Conservation (phyloP, 1,140 invertebrate genomes). For the Microplitis demolitor region DNA sequence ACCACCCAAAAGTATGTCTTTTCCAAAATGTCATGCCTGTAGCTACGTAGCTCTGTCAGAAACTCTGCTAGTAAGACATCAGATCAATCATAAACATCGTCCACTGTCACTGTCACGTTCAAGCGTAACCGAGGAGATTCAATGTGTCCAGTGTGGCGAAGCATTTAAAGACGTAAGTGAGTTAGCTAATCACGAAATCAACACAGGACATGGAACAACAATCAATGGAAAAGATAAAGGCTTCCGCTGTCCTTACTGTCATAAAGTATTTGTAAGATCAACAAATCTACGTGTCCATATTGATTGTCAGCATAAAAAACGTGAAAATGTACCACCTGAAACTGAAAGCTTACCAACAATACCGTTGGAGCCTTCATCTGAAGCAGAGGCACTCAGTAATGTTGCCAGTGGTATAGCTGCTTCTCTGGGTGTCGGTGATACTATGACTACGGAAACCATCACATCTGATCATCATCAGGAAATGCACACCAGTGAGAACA, state of each 20-base stretch:
- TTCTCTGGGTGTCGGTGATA: slow-evolving; percentile 65
- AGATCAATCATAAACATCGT: slow-evolving; percentile 63
- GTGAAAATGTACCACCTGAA: slow-evolving; percentile 31
- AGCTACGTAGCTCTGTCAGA: slow-evolving; percentile 75
- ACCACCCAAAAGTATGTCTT: slow-evolving; percentile 73
- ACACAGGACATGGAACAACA: slow-evolving; percentile 42
- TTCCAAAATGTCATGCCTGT: slow-evolving; percentile 77
- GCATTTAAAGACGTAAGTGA: slow-evolving; percentile 45
- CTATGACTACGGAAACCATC: slow-evolving; percentile 60
- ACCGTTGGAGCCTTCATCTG: slow-evolving; percentile 56
- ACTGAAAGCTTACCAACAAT: slow-evolving; percentile 22
- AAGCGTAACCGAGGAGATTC: slow-evolving; percentile 36
- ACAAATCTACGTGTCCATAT: slow-evolving; percentile 52
- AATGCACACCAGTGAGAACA: slow-evolving; percentile 26
- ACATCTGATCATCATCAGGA: slow-evolving; percentile 31
- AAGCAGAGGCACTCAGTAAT: slow-evolving; percentile 63
- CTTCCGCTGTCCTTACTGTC: slow-evolving; percentile 52
- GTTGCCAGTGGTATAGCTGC: slow-evolving; percentile 65
- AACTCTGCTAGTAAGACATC: slow-evolving; percentile 70
- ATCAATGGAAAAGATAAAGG: slow-evolving; percentile 43
- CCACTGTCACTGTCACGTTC: slow-evolving; percentile 36
- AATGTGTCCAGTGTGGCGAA: slow-evolving; percentile 47
- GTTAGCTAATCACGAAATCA: slow-evolving; percentile 50
- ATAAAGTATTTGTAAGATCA: slow-evolving; percentile 46
- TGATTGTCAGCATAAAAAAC: slow-evolving; percentile 50